Evolutionary conservation across 2,797 vertebrate genomes (phyloP), one percentile per base, ranked within the genome.

Genomic region (Artibeus lituratus): DNA sequence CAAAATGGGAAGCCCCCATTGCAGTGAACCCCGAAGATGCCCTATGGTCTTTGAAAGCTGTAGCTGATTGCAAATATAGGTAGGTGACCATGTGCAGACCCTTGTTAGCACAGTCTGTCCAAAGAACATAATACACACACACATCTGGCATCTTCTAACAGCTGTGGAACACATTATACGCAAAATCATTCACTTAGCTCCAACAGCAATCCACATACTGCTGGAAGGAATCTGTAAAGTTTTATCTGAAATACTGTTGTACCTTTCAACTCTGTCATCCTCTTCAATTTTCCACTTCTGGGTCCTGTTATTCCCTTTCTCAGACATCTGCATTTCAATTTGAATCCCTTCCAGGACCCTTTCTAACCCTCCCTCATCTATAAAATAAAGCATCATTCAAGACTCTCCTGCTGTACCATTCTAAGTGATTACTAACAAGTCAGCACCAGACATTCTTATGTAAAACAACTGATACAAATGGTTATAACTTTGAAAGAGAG

Each of bases 241-340:
- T 97, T 95, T 88, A 93, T 95, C 96, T 96, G 95, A 97, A 95
- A 96, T 67, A 76, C 62, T 91, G 35, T 51, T 85, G 83, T 77
- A 94, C 85, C 93, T 96, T 97, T 97, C 87, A 94, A 91, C 84
- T 94, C 91, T 84, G 53, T 93, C 94, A 69, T 96, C 87, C 65
- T 97, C 91, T 37, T 93, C 89, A 90, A 82, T 97, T 96, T 97
- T 93, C 89, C 93, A 94, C 94, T 96, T 96, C 89, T 96, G 95
- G 84, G 81, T 90, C 82, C 94, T 76, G 91, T 95, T 96, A 93
- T 7, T 59, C 44, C 24, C 81, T 70, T 95, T 93, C 57, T 67
- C 81, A 84, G 85, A 94, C 84, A 96, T 94, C 91, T 97, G 91
- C 55, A 72, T 92, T 96, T 97, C 90, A 88, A 86, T 87, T 96